Base-by-base conservation (phyloP, 1,140 invertebrate genomes). In the Ceratitis capitata region DNA sequence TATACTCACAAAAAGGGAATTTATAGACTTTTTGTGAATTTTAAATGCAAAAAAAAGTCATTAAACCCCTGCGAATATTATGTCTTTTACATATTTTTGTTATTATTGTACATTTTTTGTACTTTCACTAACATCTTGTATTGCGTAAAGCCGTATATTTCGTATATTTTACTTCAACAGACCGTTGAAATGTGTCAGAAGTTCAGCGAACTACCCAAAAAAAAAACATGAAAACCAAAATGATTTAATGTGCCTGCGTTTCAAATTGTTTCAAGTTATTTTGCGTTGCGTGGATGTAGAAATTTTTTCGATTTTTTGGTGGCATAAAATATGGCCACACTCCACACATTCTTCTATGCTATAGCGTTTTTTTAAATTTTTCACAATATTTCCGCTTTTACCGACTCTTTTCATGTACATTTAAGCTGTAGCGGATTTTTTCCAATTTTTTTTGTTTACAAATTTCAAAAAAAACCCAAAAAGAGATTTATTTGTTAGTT, bases 231-330 rank as follows among this genome's bases (percentile, higher is more conserved):
- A 14, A 39, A n/a, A n/a, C n/a, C n/a, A n/a, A n/a, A n/a, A 78
- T 78, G 69, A 78, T 78, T 78, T 45, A 78, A 78, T 78, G 69
- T 23, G 69, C 6, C 32, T 42, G 69, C 69, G 9, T 74, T 74
- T 78, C 39, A 78, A 78, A 78, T 78, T 78, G 69, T 78, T 78
- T 78, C 69, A 78, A 78, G 69, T 78, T 78, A 16, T 78, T 78
- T 78, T 39, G 39, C 39, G 14, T 78, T 78, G 69, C 69, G 35
- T 69, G 35, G 19, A 78, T 26, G 26, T n/a, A 19, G 19, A 19
- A 19, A 26, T 61, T 61, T 29, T 7, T 61, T 61, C 5, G 7
- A 1, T 1, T 26, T 47, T 3, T n/a, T 26, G 23, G 69, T 39
- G 69, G 45, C 69, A 78, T 78, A 45, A 78, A 78, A 78, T 78